These are phyloP conservation scores for Lanius collurio DNA, from an alignment of 2,113 vertebrate species.

Conservation along the genomic window DNA sequence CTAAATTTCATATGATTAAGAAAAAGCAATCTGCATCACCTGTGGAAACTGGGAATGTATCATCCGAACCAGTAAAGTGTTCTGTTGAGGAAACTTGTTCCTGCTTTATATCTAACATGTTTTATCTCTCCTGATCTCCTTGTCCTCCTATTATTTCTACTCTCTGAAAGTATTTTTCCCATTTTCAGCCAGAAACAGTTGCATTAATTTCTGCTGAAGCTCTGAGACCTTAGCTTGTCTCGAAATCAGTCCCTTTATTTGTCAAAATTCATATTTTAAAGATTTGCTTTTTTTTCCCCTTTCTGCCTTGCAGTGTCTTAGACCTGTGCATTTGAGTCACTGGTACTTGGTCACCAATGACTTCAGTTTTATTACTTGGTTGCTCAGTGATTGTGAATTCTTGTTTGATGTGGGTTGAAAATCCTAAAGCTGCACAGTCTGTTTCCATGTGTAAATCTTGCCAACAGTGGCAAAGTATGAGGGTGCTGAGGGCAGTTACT, in stretches of 20 bases:
- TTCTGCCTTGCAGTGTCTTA: background rate
- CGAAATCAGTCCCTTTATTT: background rate
- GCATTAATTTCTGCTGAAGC: background rate
- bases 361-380: background rate
- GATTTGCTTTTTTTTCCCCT: background rate
- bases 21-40: background rate
- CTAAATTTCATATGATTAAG: background rate
- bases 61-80: background rate
- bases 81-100: background rate
- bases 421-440: background rate
- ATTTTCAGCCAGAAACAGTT: background rate
- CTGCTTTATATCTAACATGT: background rate
- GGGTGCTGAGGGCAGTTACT: background rate
- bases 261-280: background rate
- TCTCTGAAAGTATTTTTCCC: background rate
- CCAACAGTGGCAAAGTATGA: background rate
- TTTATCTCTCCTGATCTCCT: background rate
- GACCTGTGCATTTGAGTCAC: fast-evolving
- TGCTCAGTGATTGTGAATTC: background rate
- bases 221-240: background rate
- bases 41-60: background rate
- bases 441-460: background rate
- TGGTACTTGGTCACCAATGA: background rate
- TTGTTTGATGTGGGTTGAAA: background rate
- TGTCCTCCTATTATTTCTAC: background rate